phyloP scores from a whole-genome alignment of 1,140 invertebrate species.

The Dendrolimus kikuchii region DNA sequence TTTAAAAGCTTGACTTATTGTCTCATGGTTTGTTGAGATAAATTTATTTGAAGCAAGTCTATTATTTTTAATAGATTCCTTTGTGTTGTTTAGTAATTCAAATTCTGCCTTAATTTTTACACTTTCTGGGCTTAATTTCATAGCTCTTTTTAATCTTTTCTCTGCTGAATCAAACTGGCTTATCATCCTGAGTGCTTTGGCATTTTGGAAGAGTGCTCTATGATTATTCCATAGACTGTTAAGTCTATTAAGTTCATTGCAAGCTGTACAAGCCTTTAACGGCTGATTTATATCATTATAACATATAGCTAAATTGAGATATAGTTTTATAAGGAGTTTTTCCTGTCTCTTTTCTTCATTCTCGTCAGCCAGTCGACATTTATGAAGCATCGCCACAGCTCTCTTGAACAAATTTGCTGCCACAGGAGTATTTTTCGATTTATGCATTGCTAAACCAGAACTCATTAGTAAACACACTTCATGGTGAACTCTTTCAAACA shows the following conservation, averaged over 20 bases:
- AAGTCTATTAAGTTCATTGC: conserved; percentile 72
- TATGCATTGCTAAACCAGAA: conserved; percentile 38
- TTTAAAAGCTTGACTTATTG: conserved; percentile 47
- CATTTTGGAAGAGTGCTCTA: conserved; percentile 76
- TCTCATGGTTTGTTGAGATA: conserved; percentile 7
- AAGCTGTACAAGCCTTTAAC: conserved; percentile 72
- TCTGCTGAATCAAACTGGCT: conserved; percentile 58
- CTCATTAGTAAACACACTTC: conserved; percentile 46
- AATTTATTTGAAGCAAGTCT: conserved; percentile 19
- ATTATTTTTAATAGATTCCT: conserved; percentile 25
- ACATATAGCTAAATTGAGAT: conserved; percentile 81
- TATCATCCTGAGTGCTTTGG: conserved; percentile 73
- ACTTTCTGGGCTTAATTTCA: conserved; percentile 32
- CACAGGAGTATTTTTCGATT: conserved; percentile 37
- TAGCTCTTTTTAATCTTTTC: conserved; percentile 44
- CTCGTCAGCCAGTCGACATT: conserved; percentile 73
- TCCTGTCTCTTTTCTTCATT: conserved; percentile 76
- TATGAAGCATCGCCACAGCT: conserved; percentile 44
- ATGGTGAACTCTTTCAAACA: conserved; percentile 43
- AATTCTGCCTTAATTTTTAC: conserved; percentile 40
- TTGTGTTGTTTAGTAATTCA: conserved; percentile 28
- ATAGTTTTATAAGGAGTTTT: conserved; percentile 74
- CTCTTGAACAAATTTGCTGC: conserved; percentile 49
- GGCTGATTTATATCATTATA: conserved; percentile 76
- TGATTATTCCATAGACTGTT: conserved; percentile 62